phyloP scores from a whole-genome alignment of 2,797 vertebrate genomes.

The Telmatherina bonti region DNA sequence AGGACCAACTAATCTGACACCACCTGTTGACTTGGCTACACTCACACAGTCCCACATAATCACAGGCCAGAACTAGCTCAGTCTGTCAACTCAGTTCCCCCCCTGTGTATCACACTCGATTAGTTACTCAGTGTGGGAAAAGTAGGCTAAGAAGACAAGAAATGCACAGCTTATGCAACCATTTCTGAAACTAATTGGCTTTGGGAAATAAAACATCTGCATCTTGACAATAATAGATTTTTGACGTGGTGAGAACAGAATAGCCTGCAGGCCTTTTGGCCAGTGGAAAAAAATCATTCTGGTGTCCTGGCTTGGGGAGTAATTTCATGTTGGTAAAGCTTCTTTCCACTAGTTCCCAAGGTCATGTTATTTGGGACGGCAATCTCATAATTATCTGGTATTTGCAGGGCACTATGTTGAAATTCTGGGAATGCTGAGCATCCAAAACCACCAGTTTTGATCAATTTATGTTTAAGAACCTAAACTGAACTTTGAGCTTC shows the following conservation, averaged over 20 bases:
- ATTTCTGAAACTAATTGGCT: conserved; percentile 35
- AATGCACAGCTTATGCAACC: conserved; percentile 39
- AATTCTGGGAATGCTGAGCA: conserved; percentile 60
- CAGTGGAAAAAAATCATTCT: conserved; percentile 14
- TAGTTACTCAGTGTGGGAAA: conserved; percentile 61
- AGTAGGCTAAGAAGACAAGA: conserved; percentile 37
- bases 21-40: conserved; percentile 79
- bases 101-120: conserved; percentile 50
- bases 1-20: conserved; percentile 74
- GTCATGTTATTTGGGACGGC: conserved; percentile 68
- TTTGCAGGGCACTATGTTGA: conserved; percentile 66
- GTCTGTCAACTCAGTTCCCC: conserved; percentile 43
- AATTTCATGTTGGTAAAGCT: conserved; percentile 59
- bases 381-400: conserved; percentile 74
- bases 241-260: conserved; percentile 34
- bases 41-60: conserved; percentile 65
- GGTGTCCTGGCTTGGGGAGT: conserved; percentile 24
- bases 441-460: conserved; percentile 48
- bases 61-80: conserved; percentile 58
- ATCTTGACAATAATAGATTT: conserved; percentile 17
- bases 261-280: conserved; percentile 9
- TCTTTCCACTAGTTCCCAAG: conserved; percentile 72
- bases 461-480: conserved; percentile 64
- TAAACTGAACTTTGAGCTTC: conserved; percentile 61
- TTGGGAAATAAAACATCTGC: conserved; percentile 22